Base-by-base conservation (phyloP, 1,140 invertebrate species). In the Papilio xuthus region DNA sequence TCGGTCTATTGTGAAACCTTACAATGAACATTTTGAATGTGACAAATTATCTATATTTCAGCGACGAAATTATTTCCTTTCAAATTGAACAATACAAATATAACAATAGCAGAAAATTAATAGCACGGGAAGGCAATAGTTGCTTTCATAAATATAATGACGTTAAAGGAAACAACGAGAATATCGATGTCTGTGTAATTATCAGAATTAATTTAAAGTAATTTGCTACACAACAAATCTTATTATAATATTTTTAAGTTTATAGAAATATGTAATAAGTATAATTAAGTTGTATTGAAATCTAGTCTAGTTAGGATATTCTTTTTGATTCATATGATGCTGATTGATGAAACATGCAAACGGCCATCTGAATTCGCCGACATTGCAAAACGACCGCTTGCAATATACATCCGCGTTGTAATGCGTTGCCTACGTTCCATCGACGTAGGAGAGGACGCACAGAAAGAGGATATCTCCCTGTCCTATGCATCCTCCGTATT, bases 1-100 rank as follows among this genome's bases (percentile, higher is more conserved):
- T 12, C 7, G 60, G 26, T 67, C n/a, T 67, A 67, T 67, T 67
- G 60, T 67, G 20, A 67, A 18, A 4, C 10, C 6, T 67, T 32
- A 67, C 60, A 67, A 67, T 28, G 26, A 32, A 67, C 60, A 28
- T 32, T 50, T 67, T 32, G 23, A 67, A 67, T 67, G 26, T 15
- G 60, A 67, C 60, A 15, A 15, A 67, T 67, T 67, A 67, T 67
- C 26, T 67, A 67, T 28, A 67, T 28, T 28, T 67, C 26, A 67
- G 15, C 4, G 60, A 67, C 60, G 13, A 67, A 67, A 67, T 67
- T 67, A 28, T 18, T 67, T 28, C 23, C 60, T 28, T 67, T 28
- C 60, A 67, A 67, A 67, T 32, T 6, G 12, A 67, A 67, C 60
- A 67, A 67, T 67, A 28, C 60, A 67, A 67, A 26, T 67, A 12